Base-by-base conservation (phyloP, 2,797 vertebrate species). In the Limnodromus scolopaceus region DNA sequence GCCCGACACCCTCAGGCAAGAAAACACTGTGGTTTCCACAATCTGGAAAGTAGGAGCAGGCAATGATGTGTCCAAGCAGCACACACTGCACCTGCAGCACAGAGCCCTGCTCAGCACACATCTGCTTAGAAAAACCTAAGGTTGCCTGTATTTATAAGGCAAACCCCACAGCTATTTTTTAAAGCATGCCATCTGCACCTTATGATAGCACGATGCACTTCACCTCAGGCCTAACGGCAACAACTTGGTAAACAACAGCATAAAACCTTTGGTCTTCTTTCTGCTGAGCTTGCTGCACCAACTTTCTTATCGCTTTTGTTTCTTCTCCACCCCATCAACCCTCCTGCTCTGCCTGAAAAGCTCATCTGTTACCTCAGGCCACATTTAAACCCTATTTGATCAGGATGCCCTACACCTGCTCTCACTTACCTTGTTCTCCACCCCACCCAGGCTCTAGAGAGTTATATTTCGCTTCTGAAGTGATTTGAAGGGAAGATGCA, bases 401-500 rank as follows among this genome's bases (percentile, higher is more conserved):
- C 8, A 69, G 27, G 32, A 39, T 83, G n/a, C 36, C n/a, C 34
- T 65, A 12, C 74, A 78, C 38, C 74, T 93, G 66, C 27, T 45
- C n/a, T 66, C 85, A 41, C 23, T 92, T 27, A 23, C 9, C 46
- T 12, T 5, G 2, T 7, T 46, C 10, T 43, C 38, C 22, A 64
- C 18, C 15, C 20, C 15, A 23, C 13, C 58, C 38, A 46, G 16
- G 6, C 5, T 13, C 9, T 24, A 17, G 32, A 2, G 11, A 60
- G 4, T 0, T 39, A 2, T 4, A 3, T 51, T 63, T 66, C 22
- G 4, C 6, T 48, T 46, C 13, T 43, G 22, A 34, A 71, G 22
- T 5, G 23, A 22, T 58, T 45, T 27, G 32, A 38, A 65, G 36
- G 5, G 11, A 64, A 36, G 0, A 0, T 5, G 6, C 1, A 5